Evolutionary conservation across 2,888 invertebrate species (phyloP).

Genomic region (Lithophane semibrunnea): DNA sequence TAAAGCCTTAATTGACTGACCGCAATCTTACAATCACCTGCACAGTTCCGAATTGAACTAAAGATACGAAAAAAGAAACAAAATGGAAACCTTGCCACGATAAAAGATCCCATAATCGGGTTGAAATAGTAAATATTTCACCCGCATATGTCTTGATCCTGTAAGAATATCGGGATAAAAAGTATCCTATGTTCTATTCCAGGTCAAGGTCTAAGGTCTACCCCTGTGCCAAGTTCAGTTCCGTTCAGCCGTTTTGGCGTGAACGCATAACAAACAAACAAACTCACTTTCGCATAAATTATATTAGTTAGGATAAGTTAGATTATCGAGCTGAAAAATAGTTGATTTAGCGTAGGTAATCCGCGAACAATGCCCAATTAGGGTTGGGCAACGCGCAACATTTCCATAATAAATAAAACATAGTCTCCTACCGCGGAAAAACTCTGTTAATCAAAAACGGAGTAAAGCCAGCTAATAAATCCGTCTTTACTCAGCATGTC

Average conservation of each 20-base stretch:
- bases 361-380: neutral
- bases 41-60: neutral
- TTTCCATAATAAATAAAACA: constrained; percentile 5
- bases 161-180: too few species aligned
- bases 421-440: neutral
- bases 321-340: neutral
- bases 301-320: too few species aligned
- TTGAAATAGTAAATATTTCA: neutral
- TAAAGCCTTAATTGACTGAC: neutral
- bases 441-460: neutral
- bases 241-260: too few species aligned
- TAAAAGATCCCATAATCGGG: neutral
- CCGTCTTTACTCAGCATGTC: neutral
- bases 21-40: neutral
- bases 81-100: neutral
- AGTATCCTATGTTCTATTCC: too few species aligned
- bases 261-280: too few species aligned
- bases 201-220: too few species aligned
- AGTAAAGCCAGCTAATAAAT: neutral
- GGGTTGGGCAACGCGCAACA: neutral
- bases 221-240: too few species aligned
- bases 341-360: too few species aligned
- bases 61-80: neutral
- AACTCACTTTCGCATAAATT: too few species aligned
- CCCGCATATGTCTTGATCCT: too few species aligned